These are phyloP conservation scores for Coregonus ussuriensis DNA, from an alignment of 2,797 vertebrate genomes.

Conservation along the genomic window DNA sequence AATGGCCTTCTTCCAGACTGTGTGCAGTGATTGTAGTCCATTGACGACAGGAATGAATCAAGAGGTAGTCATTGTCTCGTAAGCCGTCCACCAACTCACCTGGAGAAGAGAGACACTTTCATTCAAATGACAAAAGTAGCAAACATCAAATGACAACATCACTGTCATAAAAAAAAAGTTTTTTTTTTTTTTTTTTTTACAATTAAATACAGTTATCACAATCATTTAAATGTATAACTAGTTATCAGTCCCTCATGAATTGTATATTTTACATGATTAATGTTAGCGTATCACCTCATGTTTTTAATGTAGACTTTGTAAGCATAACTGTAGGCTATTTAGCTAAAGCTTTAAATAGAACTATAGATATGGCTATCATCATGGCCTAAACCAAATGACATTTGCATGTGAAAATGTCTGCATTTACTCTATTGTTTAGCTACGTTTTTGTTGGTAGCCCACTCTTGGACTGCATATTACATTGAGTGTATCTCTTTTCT, in stretches of 20 bases:
- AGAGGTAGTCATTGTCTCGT: constrained; percentile 94
- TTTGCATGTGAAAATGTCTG: not conserved
- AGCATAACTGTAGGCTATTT: not conserved
- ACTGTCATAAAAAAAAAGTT: no score
- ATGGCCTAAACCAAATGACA: not conserved
- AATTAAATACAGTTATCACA: not conserved
- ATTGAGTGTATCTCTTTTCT: not conserved
- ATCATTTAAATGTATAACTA: not conserved
- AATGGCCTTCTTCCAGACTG: constrained; percentile 98
- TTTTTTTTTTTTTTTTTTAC: no score
- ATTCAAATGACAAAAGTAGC: not conserved
- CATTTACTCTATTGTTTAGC: not conserved
- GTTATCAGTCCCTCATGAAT: not conserved
- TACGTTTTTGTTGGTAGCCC: not conserved
- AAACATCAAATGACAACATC: not conserved
- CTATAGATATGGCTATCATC: not conserved
- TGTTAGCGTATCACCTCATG: not conserved
- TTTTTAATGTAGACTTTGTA: not conserved
- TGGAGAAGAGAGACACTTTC: constrained; percentile 60
- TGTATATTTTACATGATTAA: not conserved
- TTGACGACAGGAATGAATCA: constrained; percentile 97
- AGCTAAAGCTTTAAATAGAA: not conserved
- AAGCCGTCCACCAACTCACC: constrained; percentile 93
- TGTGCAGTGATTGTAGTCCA: constrained; percentile 99
- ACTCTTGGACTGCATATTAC: not conserved